phyloP scores from a whole-genome alignment of 1,140 invertebrate species.

The Tetragnatha versicolor region DNA sequence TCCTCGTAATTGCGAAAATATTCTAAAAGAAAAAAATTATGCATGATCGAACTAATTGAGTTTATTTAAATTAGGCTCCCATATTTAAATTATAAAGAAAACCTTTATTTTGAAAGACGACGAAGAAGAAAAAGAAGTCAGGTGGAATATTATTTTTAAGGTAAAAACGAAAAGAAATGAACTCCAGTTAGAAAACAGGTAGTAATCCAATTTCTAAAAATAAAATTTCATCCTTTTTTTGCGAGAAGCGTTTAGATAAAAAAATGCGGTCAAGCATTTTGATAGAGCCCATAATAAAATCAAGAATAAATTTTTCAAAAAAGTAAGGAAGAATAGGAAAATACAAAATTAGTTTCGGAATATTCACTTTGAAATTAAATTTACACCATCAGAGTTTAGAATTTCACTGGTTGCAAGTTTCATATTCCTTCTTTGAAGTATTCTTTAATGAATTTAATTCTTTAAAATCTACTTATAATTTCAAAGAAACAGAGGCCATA shows the following conservation, averaged over 20 bases:
- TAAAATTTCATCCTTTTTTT: not conserved
- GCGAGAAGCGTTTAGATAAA: not conserved
- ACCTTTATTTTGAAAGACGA: not conserved
- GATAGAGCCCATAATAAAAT: constrained; percentile 3
- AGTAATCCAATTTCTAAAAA: constrained; percentile 1
- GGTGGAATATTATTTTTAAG: not conserved
- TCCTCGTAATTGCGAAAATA: too few relatives aligned
- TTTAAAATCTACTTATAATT: constrained; percentile 27
- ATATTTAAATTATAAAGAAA: not conserved
- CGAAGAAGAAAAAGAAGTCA: not conserved
- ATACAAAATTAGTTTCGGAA: not conserved
- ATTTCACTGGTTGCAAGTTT: constrained; percentile 8
- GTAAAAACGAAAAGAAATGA: not conserved
- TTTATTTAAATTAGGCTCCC: not conserved
- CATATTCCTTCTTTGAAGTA: not conserved
- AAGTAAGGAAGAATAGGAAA: not conserved
- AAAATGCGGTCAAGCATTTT: not conserved
- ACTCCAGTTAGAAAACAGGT: too few relatives aligned
- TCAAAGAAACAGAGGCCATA: constrained; percentile 13
- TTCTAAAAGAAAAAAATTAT: not conserved
- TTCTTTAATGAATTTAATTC: not conserved
- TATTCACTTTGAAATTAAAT: constrained; percentile 10
- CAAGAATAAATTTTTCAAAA: not conserved
- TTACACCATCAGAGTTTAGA: constrained; percentile 1
- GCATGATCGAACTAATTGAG: not conserved